Conservation (phyloP, 1,140 invertebrate genomes). For the Drosophila punjabiensis region DNA sequence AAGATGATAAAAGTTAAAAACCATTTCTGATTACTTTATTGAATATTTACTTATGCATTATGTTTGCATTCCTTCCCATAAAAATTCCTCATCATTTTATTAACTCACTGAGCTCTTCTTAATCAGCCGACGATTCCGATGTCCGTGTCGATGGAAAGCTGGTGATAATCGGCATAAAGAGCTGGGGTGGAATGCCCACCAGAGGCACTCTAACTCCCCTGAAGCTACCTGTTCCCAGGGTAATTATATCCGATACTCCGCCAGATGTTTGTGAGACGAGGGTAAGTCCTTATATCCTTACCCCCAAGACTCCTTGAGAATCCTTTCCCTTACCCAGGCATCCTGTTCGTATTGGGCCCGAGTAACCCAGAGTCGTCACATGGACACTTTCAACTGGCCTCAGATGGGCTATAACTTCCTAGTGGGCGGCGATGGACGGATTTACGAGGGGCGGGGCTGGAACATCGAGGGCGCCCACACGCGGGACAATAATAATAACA, state of each 20-base stretch:
- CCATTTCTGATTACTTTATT: too few relatives aligned
- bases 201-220: conserved; percentile 74
- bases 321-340: conserved; percentile 20
- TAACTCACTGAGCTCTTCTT: conserved; percentile 10
- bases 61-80: not conserved
- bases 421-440: conserved; percentile 87
- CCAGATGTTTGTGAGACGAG: conserved; percentile 86
- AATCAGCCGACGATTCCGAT: conserved; percentile 23
- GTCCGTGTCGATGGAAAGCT: conserved; percentile 41
- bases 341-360: conserved; percentile 81
- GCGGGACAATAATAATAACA: conserved; percentile 86
- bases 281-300: conserved; percentile 68
- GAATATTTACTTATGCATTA: not conserved
- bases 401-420: conserved; percentile 88
- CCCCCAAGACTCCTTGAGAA: not conserved
- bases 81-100: not conserved
- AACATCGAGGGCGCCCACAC: conserved; percentile 87
- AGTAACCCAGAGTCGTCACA: conserved; percentile 87
- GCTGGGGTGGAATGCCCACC: conserved; percentile 88
- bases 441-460: conserved; percentile 89
- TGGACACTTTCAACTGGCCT: conserved; percentile 87
- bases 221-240: conserved; percentile 85
- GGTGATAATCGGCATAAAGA: conserved; percentile 62
- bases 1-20: too few relatives aligned
- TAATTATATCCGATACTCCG: conserved; percentile 87